Evolutionary conservation across 2,113 vertebrate genomes (phyloP), one percentile per base, ranked within the genome.

Genomic region (Macquaria australasica): DNA sequence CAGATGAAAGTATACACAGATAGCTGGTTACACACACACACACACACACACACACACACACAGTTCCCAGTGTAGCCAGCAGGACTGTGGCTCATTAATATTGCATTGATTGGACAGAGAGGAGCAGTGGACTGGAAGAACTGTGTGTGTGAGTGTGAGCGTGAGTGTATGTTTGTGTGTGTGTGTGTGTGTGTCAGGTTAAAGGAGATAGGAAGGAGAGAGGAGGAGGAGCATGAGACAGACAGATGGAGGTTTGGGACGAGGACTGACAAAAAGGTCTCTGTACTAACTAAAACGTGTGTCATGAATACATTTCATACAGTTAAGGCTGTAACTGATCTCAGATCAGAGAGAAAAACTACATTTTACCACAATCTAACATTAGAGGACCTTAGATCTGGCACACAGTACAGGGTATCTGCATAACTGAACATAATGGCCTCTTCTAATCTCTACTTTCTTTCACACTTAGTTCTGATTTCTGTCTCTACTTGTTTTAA

Each of bases 1-100:
- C 4, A 56, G 2, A 39, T 10, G 4, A 73, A 69, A 62, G 79
- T 56, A 62, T 51, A 85, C 83, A 62, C 64, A 81, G 71, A 81
- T 31, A 31, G 28, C 2, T 31, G n/a, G n/a, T n/a, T n/a, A 84
- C 77, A 77, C 77, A 84, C 77, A 83, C 51, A 41, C 67, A 56
- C 41, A 39, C 78, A 75, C 25, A 84, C 77, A 77, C 77, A 84
- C 77, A 83, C 51, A 41, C 67, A 56, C 41, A 39, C 78, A 75
- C 25, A 59, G 45, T 48, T 70, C 31, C 55, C 41, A 68, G 64
- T 59, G 71, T 73, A 85, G 71, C 84, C 82, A 77, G 80, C 77
- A 85, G 85, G 87, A 86, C 83, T 92, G 87, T 89, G 87, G 79
- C 83, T 92, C 89, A 89, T 92, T 92, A 91, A 92, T 92, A 89